phyloP scores from a whole-genome alignment of 2,888 invertebrate genomes.

The Geophilus truncorum region DNA sequence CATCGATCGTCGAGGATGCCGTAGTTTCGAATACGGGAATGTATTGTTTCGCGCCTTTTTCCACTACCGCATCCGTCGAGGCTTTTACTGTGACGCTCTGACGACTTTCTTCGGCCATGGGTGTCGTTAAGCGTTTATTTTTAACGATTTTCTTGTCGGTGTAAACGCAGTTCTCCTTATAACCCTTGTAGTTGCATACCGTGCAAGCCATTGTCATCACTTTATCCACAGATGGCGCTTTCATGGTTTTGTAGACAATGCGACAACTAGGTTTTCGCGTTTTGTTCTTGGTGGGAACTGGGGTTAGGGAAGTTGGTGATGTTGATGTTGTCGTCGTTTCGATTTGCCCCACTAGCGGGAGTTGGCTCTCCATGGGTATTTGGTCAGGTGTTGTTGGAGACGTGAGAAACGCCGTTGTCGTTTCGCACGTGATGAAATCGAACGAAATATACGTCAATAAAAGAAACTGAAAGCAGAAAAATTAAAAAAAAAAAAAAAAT shows the following conservation, averaged over 20 bases:
- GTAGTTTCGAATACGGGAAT: not conserved
- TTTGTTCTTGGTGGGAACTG: not conserved
- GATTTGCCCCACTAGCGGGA: not conserved
- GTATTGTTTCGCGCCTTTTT: not conserved
- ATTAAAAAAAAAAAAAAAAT: not conserved
- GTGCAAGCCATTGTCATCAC: conserved; percentile 19
- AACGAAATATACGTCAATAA: not conserved
- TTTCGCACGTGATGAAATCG: not conserved
- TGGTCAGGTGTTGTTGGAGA: not conserved
- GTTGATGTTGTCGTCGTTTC: not conserved
- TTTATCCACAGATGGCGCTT: not conserved
- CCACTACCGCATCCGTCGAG: not conserved
- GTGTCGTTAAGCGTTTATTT: not conserved
- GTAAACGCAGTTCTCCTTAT: conserved; percentile 16
- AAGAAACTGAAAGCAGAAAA: not conserved
- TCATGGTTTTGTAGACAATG: not conserved
- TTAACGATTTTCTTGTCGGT: not conserved
- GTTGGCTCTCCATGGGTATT: not conserved
- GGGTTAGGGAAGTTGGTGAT: not conserved
- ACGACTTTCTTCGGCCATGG: not conserved
- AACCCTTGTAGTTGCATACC: not conserved
- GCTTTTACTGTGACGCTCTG: not conserved
- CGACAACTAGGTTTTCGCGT: not conserved
- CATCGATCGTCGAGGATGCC: not conserved
- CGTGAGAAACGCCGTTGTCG: not conserved